Conservation (phyloP, 2,113 vertebrate species). For the Crypturellus undulatus region DNA sequence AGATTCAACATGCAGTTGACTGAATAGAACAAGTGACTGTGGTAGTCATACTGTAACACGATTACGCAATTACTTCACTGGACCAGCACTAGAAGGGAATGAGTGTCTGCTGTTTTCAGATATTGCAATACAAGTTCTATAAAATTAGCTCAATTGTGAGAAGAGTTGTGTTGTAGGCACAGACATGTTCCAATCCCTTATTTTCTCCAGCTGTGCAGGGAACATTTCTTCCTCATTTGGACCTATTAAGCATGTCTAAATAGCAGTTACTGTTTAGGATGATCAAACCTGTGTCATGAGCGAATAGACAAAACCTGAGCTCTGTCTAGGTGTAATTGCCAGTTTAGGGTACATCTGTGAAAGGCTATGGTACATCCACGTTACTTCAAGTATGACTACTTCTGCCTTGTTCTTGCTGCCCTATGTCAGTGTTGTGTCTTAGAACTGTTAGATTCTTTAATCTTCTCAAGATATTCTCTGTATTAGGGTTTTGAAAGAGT, state of each 20-base stretch:
- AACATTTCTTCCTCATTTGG: background rate
- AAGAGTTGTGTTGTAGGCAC: background rate
- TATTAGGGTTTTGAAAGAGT: background rate
- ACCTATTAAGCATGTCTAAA: background rate
- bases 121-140: background rate
- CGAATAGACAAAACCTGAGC: background rate
- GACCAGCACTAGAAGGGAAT: background rate
- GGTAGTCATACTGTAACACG: background rate
- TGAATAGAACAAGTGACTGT: background rate
- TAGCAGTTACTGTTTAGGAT: background rate
- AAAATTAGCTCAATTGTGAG: background rate
- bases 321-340: background rate
- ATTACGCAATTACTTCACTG: background rate
- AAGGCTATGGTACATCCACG: background rate
- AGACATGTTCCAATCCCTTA: fast-evolving
- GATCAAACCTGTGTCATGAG: background rate
- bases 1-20: background rate
- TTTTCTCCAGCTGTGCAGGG: background rate
- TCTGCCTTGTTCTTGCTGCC: background rate
- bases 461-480: background rate
- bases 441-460: background rate
- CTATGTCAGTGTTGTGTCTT: background rate
- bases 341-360: background rate
- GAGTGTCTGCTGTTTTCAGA: background rate
- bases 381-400: background rate